Base-by-base conservation (phyloP, 1,140 invertebrate species). In the Drosophila pseudoobscura region DNA sequence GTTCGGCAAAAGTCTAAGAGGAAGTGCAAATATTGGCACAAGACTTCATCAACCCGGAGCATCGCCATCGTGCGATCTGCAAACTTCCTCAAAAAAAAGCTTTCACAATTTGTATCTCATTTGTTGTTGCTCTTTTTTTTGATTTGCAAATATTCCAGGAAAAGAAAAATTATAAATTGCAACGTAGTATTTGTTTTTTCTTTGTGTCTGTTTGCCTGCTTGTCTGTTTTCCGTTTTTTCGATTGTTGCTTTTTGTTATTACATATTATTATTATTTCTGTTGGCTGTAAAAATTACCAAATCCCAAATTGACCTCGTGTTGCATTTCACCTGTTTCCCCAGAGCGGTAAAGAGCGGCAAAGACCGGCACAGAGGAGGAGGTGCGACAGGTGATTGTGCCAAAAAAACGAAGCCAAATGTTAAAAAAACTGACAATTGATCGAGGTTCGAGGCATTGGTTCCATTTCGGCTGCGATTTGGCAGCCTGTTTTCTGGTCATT, bases 1-100 rank as follows among this genome's bases (percentile, higher is more conserved):
- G 35, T 13, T 45, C 68, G 71, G 54, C 72, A 74, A 74, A 75
- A 59, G 71, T 75, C 73, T 75, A 70, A 84, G 65, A 72, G 80
- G 72, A 80, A 85, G 71, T 74, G 68, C 63, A 85, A 85, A 85
- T 85, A 68, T 87, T 85, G 74, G 49, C 62, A 4, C 54, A 7
- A 9, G 24, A 15, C 72, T 20, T 69, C 61, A 59, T 47, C 35
- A 39, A 13, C 35, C 9, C 11, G 9, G 1, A 13, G 35, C 56
- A 46, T 57, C 47, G 24, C 4, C 13, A 26, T 45, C 41, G 50
- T 43, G 47, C 57, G 29, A 66, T 66, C 47, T 20, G 64, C 62
- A 87, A 85, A 82, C 80, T 80, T 87, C 82, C 82, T 75, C 63
- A 22, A 24, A 46, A 56, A 69, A 69, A 65, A 51, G 68, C 80